A percentile compares a stretch with the other conserved stretches of the same genome.
phyloP scores from a whole-genome alignment of 1,140 invertebrate species.

The Bradysia coprophila region DNA sequence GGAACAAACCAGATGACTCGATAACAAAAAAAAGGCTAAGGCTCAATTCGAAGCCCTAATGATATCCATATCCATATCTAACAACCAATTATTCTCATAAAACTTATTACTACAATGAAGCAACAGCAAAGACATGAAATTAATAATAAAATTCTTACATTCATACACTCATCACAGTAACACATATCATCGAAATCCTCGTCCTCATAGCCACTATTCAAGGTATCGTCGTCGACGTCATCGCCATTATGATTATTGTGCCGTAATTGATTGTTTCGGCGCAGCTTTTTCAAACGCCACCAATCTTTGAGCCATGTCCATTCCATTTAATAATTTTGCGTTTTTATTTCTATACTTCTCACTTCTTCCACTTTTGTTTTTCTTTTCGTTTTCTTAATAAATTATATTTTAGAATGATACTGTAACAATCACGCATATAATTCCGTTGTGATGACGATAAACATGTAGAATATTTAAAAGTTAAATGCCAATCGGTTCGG shows the following conservation, averaged over 20 bases:
- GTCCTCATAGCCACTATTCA: constrained; percentile 13
- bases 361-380: not conserved
- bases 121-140: no score
- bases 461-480: no score
- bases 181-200: constrained; percentile 38
- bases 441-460: no score
- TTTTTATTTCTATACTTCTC: not conserved
- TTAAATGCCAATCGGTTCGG: no score
- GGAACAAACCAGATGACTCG: no score
- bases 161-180: constrained; percentile 51
- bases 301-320: constrained; percentile 59
- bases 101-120: no score
- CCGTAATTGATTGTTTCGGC: constrained; percentile 30
- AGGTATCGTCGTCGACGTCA: constrained; percentile 8
- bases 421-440: no score
- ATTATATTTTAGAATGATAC: no score
- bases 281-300: constrained; percentile 51
- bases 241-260: constrained; percentile 3
- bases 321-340: constrained; percentile 30
- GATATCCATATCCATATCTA: no score
- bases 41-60: no score
- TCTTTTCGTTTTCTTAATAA: not conserved
- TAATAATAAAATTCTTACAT: constrained; percentile 32
- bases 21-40: no score
- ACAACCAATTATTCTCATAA: no score